These are phyloP conservation scores for Ophthalmolycus amberensis DNA, from an alignment of 2,113 vertebrate genomes.

Conservation along the genomic window DNA sequence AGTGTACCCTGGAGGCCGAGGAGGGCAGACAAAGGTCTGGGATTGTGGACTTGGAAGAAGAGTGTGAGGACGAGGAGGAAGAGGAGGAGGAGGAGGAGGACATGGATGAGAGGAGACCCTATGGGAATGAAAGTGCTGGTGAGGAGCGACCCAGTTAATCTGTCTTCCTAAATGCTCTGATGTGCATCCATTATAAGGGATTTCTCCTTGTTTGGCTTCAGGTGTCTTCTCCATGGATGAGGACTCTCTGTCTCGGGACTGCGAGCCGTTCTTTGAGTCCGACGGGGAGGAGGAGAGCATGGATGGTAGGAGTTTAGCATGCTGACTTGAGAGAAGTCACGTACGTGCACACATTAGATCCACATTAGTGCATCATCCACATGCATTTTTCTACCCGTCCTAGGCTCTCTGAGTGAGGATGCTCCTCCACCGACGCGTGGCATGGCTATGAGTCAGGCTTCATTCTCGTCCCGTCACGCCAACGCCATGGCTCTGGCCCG, in stretches of 20 bases:
- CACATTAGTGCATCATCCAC: fast-evolving
- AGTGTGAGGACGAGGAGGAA: constrained; percentile 80
- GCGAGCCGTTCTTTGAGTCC: constrained; percentile 89
- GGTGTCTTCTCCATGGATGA: constrained; percentile 95
- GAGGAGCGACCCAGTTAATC: neutral
- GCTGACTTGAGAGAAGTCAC: neutral
- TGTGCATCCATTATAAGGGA: neutral
- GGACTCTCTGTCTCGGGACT: constrained; percentile 89
- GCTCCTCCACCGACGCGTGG: constrained; percentile 79
- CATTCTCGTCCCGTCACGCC: constrained; percentile 67
- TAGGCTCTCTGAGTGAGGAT: constrained; percentile 89
- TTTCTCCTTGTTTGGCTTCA: constrained; percentile 52
- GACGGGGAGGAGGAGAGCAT: constrained; percentile 89
- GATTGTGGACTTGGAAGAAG: constrained; percentile 80
- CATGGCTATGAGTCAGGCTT: constrained; percentile 77
- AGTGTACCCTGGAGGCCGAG: constrained; percentile 59
- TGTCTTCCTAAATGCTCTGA: neutral
- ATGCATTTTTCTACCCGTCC: too few relatives aligned
- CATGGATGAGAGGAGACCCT: constrained; percentile 80
- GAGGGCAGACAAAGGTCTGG: constrained; percentile 68
- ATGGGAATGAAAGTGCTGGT: constrained; percentile 84
- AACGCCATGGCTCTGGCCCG: constrained; percentile 86
- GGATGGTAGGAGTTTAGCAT: constrained; percentile 77
- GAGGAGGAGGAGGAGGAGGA: constrained; percentile 77
- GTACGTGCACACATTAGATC: too few relatives aligned